These are phyloP conservation scores for Rhincodon typus DNA, from an alignment of 2,797 vertebrate genomes.

Conservation along the genomic window DNA sequence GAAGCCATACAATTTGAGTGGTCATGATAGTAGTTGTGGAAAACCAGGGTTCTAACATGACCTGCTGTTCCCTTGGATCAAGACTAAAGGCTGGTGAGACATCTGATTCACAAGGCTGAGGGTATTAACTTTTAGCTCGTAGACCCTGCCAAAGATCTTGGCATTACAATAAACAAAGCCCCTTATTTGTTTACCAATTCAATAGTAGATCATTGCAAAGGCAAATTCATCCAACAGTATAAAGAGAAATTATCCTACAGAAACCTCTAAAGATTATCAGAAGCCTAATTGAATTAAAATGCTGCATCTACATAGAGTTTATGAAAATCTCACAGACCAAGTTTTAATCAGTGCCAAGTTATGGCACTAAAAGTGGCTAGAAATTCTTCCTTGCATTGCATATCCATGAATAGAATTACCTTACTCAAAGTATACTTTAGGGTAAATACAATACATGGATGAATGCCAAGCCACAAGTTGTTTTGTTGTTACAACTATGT, in stretches of 20 bases:
- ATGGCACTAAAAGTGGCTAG: not conserved
- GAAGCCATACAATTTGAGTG: not conserved
- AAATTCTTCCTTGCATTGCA: not conserved
- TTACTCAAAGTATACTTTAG: not conserved
- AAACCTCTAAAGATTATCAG: not conserved
- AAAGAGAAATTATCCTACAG: not conserved
- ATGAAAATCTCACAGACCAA: not conserved
- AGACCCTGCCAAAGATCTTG: not conserved
- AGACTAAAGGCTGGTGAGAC: not conserved
- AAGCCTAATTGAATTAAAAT: conserved; percentile 10
- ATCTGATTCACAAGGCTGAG: not conserved
- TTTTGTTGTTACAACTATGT: not conserved
- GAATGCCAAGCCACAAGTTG: not conserved
- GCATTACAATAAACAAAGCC: conserved; percentile 9
- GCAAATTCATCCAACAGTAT: conserved; percentile 1
- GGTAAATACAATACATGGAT: not conserved
- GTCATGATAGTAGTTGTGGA: not conserved
- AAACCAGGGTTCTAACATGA: not conserved
- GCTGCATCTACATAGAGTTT: not conserved
- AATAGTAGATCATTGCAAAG: not conserved
- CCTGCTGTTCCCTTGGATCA: not conserved
- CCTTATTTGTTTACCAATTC: not conserved
- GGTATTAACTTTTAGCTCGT: not conserved
- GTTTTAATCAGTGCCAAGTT: not conserved
- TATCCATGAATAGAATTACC: not conserved